Percentiles rank a stretch among this genome's conserved stretches.
phyloP scores from a whole-genome alignment of 2,797 vertebrate genomes.

The Ptychobarbus kaznakovi region DNA sequence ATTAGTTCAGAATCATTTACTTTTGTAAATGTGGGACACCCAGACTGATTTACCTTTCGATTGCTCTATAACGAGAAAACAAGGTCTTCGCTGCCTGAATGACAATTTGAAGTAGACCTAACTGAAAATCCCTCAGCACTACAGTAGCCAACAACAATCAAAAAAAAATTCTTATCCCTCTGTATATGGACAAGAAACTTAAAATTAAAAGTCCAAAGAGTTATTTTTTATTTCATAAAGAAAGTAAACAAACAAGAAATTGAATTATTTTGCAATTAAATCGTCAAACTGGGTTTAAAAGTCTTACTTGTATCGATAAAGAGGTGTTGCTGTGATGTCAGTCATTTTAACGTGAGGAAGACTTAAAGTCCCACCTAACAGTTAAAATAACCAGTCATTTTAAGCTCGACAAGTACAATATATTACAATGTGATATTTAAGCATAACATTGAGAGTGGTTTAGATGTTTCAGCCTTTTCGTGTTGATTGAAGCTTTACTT shows the following conservation, averaged over 20 bases:
- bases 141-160: neutral
- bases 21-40: conserved; percentile 45
- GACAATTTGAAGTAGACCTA: conserved; percentile 27
- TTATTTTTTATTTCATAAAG: neutral
- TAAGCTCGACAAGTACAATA: neutral
- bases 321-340: neutral
- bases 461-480: neutral
- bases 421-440: neutral
- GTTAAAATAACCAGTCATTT: neutral
- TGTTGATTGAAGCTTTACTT: neutral
- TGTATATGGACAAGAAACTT: neutral
- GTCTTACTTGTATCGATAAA: neutral
- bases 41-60: conserved; percentile 26
- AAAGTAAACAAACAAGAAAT: neutral
- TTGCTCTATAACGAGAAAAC: conserved; percentile 39
- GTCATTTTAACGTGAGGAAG: neutral
- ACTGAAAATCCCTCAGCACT: neutral
- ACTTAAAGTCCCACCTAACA: neutral
- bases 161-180: neutral
- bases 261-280: neutral
- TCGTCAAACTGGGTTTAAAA: neutral
- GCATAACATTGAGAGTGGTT: neutral
- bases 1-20: conserved; percentile 47
- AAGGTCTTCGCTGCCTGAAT: conserved; percentile 26
- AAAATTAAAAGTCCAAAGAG: neutral